Conservation (phyloP, 1,140 invertebrate genomes). For the Drosophila nebulosa region DNA sequence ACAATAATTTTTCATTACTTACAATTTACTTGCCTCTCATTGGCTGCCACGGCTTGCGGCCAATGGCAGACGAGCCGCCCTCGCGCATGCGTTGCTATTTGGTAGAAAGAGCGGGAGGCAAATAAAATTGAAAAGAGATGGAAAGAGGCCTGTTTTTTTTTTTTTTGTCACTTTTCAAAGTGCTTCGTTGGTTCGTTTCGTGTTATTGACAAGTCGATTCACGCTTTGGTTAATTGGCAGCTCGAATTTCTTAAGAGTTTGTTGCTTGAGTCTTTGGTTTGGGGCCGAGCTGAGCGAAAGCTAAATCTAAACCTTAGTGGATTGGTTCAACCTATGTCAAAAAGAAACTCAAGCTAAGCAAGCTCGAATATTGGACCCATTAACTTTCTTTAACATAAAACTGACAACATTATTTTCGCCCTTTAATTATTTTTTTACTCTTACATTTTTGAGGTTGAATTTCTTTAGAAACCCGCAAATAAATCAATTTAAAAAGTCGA, state of each 20-base stretch:
- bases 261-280: conserved; percentile 77
- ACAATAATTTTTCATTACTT: conserved; percentile 5
- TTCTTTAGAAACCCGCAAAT: conserved; percentile 42
- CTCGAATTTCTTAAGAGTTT: conserved; percentile 39
- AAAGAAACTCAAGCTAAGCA: too few relatives aligned
- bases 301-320: too few relatives aligned
- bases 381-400: too few relatives aligned
- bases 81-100: conserved; percentile 52
- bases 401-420: too few relatives aligned
- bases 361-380: too few relatives aligned
- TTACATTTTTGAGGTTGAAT: neutral
- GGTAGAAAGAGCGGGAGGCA: neutral
- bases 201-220: conserved; percentile 35
- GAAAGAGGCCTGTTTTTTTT: too few relatives aligned
- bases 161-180: conserved; percentile 27
- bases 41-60: conserved; percentile 30
- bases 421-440: neutral
- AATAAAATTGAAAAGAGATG: conserved; percentile 3
- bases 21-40: conserved; percentile 17
- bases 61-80: conserved; percentile 44
- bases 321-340: too few relatives aligned
- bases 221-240: conserved; percentile 27
- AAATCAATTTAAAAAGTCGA: conserved; percentile 12
- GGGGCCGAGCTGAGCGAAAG: conserved; percentile 12
- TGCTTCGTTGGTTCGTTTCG: neutral